These are phyloP conservation scores for Phyto melanocephala DNA, from an alignment of 2,888 invertebrate genomes.

Conservation along the genomic window DNA sequence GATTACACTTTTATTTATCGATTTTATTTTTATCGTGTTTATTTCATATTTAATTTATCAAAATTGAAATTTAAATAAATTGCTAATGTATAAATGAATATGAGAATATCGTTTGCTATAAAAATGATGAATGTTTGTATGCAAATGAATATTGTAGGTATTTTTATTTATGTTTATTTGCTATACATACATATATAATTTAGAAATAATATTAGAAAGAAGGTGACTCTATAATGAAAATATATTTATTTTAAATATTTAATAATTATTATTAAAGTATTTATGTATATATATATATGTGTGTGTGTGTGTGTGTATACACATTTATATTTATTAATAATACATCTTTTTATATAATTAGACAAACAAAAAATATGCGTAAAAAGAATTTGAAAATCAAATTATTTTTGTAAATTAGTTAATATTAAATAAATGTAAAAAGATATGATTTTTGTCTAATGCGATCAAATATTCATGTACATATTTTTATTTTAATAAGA, in stretches of 20 bases:
- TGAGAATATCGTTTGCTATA: conserved; percentile 59
- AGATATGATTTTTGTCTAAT: background rate
- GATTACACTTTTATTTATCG: too few relatives aligned
- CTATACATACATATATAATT: conserved; percentile 47
- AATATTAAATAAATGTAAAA: conserved; percentile 4
- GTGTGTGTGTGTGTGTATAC: too few relatives aligned
- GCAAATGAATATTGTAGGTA: conserved; percentile 55
- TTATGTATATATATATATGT: too few relatives aligned
- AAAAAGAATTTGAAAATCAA: conserved; percentile 17
- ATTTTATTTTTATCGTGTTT: too few relatives aligned
- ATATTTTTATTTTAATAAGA: background rate
- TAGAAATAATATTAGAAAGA: conserved; percentile 67
- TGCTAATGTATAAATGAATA: conserved; percentile 69
- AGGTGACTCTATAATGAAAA: conserved; percentile 60
- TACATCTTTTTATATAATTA: conserved; percentile 48
- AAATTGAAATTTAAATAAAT: conserved; percentile 65
- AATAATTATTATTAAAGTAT: conserved; percentile 64
- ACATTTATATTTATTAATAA: conserved; percentile 47
- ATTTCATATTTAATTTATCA: conserved; percentile 34
- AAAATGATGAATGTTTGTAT: conserved; percentile 58
- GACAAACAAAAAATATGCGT: conserved; percentile 33
- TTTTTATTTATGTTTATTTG: conserved; percentile 67
- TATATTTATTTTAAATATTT: conserved; percentile 67
- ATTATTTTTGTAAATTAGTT: conserved; percentile 1
- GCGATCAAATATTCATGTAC: conserved; percentile 12